A percentile compares a stretch with the other conserved stretches of the same genome.
Conservation (phyloP, 1,140 invertebrate genomes). For the Pseudomyrmex dendroicus region DNA sequence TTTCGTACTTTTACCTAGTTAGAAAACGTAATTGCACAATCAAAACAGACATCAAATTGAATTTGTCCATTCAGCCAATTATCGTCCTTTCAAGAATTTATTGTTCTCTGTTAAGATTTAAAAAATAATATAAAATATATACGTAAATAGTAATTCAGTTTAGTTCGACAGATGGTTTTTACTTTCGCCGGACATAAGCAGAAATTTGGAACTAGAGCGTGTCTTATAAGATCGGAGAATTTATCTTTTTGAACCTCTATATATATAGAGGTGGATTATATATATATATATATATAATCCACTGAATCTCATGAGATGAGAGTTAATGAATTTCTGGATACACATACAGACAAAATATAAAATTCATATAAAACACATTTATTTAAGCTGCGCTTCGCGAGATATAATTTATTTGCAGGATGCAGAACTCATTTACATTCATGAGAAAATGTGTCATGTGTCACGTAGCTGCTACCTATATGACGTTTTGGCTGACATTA, state of each 20-base stretch:
- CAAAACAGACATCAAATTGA: not conserved
- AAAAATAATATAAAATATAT: not conserved
- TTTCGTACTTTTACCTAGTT: constrained; percentile 5
- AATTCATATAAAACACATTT: not conserved
- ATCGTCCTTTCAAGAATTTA: not conserved
- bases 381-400: not conserved
- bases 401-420: not conserved
- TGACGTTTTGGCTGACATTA: not conserved
- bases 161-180: too few relatives aligned
- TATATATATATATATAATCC: too few relatives aligned
- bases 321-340: too few relatives aligned
- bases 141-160: not conserved
- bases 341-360: not conserved
- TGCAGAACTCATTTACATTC: not conserved
- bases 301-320: too few relatives aligned
- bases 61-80: not conserved
- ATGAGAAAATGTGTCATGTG: not conserved
- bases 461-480: not conserved
- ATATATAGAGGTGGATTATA: too few relatives aligned
- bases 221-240: too few relatives aligned
- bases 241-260: too few relatives aligned
- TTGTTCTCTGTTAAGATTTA: too few relatives aligned
- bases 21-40: not conserved
- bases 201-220: too few relatives aligned
- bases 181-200: too few relatives aligned